A percentile compares a stretch with the other conserved stretches of the same genome.
phyloP scores from a whole-genome alignment of 2,888 invertebrate genomes.

The Eurytoma californica region DNA sequence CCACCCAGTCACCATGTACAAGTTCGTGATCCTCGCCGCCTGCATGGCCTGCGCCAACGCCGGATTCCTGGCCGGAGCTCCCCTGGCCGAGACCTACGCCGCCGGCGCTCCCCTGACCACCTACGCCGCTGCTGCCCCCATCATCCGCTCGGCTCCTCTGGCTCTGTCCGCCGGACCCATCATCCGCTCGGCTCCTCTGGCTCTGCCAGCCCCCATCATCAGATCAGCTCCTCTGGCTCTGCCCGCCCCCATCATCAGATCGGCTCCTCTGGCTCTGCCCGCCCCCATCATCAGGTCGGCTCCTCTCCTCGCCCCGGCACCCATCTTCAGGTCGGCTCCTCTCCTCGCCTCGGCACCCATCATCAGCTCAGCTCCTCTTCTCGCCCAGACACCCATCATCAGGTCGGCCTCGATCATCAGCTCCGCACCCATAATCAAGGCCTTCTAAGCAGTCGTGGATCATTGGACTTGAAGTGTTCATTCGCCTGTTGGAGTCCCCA shows the following conservation, averaged over 20 bases:
- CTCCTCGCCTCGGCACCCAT: conserved; percentile 9
- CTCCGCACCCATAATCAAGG: conserved; percentile 4
- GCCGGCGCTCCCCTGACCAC: not conserved
- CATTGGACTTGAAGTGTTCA: not conserved
- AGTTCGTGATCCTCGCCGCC: conserved; percentile 34
- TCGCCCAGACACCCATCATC: conserved; percentile 5
- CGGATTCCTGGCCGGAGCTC: not conserved
- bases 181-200: not conserved
- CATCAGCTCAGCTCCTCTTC: conserved; percentile 1
- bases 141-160: conserved; percentile 3
- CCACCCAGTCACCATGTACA: conserved; percentile 42
- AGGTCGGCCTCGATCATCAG: conserved; percentile 1
- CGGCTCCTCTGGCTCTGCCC: not conserved
- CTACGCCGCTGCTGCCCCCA: conserved; percentile 4
- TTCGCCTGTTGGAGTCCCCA: not conserved
- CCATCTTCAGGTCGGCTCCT: conserved; percentile 16
- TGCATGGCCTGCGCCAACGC: conserved; percentile 33
- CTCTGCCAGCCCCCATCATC: not conserved
- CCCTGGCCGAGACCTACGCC: not conserved
- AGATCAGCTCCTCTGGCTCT: conserved; percentile 3
- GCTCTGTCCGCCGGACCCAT: conserved; percentile 1
- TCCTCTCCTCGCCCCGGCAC: not conserved
- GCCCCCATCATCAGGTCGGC: conserved; percentile 14
- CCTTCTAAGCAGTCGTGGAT: not conserved
- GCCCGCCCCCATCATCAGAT: not conserved